These are phyloP conservation scores for Limnodromus scolopaceus DNA, from an alignment of 2,797 vertebrate species.

Conservation along the genomic window DNA sequence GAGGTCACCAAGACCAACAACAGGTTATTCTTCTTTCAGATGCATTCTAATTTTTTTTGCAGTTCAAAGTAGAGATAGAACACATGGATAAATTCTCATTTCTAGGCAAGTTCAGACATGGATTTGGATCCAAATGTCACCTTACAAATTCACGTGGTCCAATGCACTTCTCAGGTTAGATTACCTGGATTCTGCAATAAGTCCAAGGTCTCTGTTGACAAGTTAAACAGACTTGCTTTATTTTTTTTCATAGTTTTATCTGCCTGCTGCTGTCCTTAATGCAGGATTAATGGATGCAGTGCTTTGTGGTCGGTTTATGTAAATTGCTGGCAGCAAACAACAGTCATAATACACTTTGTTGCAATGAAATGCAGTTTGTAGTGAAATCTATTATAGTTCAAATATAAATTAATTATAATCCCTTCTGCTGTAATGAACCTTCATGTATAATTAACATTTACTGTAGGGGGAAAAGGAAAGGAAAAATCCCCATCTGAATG, in stretches of 20 bases:
- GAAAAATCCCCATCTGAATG: slow-evolving; percentile 17
- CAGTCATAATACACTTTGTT: slow-evolving; percentile 42
- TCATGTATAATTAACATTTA: slow-evolving; percentile 76
- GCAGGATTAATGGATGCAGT: slow-evolving; percentile 28
- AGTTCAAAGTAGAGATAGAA: background rate
- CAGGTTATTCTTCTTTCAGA: background rate
- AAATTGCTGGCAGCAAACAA: slow-evolving; percentile 48
- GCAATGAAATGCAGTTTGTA: slow-evolving; percentile 71
- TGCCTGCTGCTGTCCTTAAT: slow-evolving; percentile 42
- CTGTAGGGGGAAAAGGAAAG: slow-evolving; percentile 18
- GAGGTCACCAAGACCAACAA: background rate
- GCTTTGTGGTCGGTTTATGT: slow-evolving; percentile 51
- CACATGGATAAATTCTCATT: background rate
- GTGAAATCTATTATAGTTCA: slow-evolving; percentile 72
- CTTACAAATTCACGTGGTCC: background rate
- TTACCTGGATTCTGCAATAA: background rate
- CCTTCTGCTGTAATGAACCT: slow-evolving; percentile 73
- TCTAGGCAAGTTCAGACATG: background rate
- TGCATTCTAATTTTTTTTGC: background rate
- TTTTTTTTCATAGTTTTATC: background rate
- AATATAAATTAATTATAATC: slow-evolving; percentile 80
- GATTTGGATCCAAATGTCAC: background rate
- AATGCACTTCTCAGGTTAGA: background rate
- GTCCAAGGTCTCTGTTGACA: background rate
- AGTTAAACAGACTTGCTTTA: background rate